Evolutionary conservation across 37 sponge, comb jelly and placozoan species (phyloP), one percentile per base, ranked within the genome.

Genomic region (Chondrilla cf. caribensis): DNA sequence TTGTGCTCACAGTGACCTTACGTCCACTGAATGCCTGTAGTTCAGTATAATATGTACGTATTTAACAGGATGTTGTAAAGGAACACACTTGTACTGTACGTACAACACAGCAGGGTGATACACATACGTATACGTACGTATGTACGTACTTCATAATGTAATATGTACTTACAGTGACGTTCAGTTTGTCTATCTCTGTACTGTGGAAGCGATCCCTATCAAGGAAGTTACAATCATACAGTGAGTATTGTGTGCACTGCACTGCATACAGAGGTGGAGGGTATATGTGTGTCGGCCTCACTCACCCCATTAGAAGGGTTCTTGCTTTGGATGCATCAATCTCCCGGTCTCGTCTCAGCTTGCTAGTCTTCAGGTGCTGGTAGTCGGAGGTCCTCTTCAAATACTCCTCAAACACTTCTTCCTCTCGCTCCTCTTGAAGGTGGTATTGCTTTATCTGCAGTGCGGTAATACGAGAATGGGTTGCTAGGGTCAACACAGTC

Each of bases 1-100:
- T 85, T 4, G 90, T 94, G 14, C 78, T 79, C 40, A 94, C 86
- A 24, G 86, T 84, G 26, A 94, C 83, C 58, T 90, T 81, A 18
- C 94, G 83, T 44, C 94, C 90, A 83, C 91, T 87, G 84, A 90
- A 88, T 38, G 92, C 77, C 94, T 94, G 76, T 17, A 19, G 29
- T n/a, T n/a, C n/a, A n/a, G n/a, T n/a, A n/a, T n/a, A n/a, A n/a
- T n/a, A 18, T n/a, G n/a, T n/a, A n/a, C n/a, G n/a, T n/a, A n/a
- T n/a, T n/a, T n/a, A n/a, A n/a, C n/a, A n/a, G n/a, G n/a, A n/a
- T 26, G 25, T 8, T 59, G 60, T 59, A 3, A 59, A n/a, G n/a
- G n/a, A n/a, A n/a, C n/a, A n/a, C n/a, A n/a, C n/a, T n/a, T n/a
- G n/a, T n/a, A n/a, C n/a, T n/a, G n/a, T n/a, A n/a, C n/a, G n/a